Evolutionary conservation across 1,140 invertebrate species (phyloP), one percentile per base, ranked within the genome.

Genomic region (Campoletis sonorensis): DNA sequence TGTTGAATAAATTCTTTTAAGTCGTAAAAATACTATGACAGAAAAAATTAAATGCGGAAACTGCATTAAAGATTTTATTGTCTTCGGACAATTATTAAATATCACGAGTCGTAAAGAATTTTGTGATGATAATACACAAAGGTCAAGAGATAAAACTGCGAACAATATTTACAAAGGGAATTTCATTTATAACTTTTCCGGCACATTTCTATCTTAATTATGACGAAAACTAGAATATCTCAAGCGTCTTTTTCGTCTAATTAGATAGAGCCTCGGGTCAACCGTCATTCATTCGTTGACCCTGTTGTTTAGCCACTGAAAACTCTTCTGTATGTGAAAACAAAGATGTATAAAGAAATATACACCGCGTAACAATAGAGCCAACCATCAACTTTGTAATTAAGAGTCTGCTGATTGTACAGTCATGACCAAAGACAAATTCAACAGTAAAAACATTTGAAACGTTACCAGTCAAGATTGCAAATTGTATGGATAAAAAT

Each of bases 371-470:
- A 40, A 73, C 71, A 73, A 73, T 73, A 21, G 71, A 33, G n/a
- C 33, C 26, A 16, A 7, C 68, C 23, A 23, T 30, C 30, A 37
- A 81, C 72, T 64, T 81, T 75, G 83, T 70, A 77, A 79, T 80
- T 75, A 80, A 72, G 40, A 45, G 40, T 45, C 40, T 45, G 13
- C 40, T 13, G 40, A 4, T 45, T 45, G 40, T 45, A 45, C 40
- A 45, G 40, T 45, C 40, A 13, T 4, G 40, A 1, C 11, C 11
- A 45, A 45, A 45, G 13, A 13, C 0, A 45, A 11, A 10, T 45
- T 45, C 40, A 45, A 45, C 40, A 11, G 7, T 45, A 45, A 8
- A 1, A 11, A 10, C 5, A 1, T 11, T 13, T 45, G 40, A 45
- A 13, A 45, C 1, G 8, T 45, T 10, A 45, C 11, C 11, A 10